Conservation (phyloP, 2,888 invertebrate genomes). For the Matsumyia berberina region DNA sequence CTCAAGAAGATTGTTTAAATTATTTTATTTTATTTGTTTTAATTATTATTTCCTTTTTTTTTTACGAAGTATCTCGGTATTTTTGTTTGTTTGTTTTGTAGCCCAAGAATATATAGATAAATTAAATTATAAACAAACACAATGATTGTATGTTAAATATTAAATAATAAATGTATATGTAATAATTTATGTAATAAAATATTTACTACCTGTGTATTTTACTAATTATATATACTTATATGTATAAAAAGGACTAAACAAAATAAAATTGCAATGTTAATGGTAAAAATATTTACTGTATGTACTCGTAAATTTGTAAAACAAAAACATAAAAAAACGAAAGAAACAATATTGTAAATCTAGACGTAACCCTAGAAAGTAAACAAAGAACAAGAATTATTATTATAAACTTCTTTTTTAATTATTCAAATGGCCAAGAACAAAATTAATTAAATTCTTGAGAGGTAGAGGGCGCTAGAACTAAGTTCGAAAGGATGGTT, state of each 20-base stretch:
- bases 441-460: conserved; percentile 40
- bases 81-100: conserved; percentile 49
- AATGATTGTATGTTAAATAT: conserved; percentile 63
- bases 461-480: conserved; percentile 14
- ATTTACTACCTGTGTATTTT: conserved; percentile 65
- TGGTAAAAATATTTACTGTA: conserved; percentile 33
- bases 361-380: conserved; percentile 35
- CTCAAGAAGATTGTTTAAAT: conserved; percentile 53
- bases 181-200: conserved; percentile 67
- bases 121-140: conserved; percentile 57
- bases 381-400: conserved; percentile 26
- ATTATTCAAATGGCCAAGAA: conserved; percentile 61
- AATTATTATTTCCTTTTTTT: conserved; percentile 39
- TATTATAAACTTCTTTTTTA: conserved; percentile 37
- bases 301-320: conserved; percentile 56
- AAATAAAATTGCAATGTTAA: conserved; percentile 54
- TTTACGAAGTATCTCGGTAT: conserved; percentile 24
- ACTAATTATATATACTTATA: conserved; percentile 43
- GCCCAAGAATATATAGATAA: conserved; percentile 70
- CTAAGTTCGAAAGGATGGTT: conserved; percentile 6
- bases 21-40: conserved; percentile 49
- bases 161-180: conserved; percentile 64
- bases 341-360: conserved; percentile 40
- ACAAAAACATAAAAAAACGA: conserved; percentile 5
- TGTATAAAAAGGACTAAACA: conserved; percentile 51